Evolutionary conservation across 2,888 invertebrate species (phyloP).

Genomic region (Ethmia dodecea): DNA sequence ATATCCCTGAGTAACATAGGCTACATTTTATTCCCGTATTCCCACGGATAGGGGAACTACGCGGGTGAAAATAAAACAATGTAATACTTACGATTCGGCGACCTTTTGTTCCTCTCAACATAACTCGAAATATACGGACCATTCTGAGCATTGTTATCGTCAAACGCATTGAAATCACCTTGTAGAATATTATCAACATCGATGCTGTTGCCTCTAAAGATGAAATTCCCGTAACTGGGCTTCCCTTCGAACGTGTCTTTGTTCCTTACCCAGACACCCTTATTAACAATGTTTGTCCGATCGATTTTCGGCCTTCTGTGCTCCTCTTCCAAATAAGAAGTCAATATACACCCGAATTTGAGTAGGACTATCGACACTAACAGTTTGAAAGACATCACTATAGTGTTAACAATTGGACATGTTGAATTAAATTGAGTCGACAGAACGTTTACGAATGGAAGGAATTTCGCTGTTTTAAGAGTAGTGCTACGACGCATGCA

Average conservation of each 20-base stretch:
- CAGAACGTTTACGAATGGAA: slow-evolving; percentile 20
- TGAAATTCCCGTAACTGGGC: slow-evolving; percentile 27
- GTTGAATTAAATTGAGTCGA: too few relatives aligned
- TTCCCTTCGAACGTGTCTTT: slow-evolving; percentile 14
- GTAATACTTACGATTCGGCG: slow-evolving; percentile 38
- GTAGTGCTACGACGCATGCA: slow-evolving; percentile 22
- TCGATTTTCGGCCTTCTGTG: slow-evolving; percentile 41
- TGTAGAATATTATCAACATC: slow-evolving; percentile 44
- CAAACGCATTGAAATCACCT: slow-evolving; percentile 39
- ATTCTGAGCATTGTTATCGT: slow-evolving; percentile 28
- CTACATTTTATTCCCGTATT: too few relatives aligned
- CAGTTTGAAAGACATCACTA: slow-evolving; percentile 41
- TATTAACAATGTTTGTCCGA: slow-evolving; percentile 44
- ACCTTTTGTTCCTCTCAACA: slow-evolving; percentile 43
- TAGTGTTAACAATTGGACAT: slow-evolving; percentile 17
- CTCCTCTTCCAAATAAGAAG: slow-evolving; percentile 29
- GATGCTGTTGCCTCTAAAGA: slow-evolving; percentile 46
- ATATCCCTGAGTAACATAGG: too few relatives aligned
- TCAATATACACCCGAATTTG: slow-evolving; percentile 18
- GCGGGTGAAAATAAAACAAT: background rate
- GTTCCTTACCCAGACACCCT: slow-evolving; percentile 47
- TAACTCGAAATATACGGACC: slow-evolving; percentile 34
- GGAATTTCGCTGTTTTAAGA: slow-evolving; percentile 34
- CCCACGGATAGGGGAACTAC: too few relatives aligned
- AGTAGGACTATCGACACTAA: slow-evolving; percentile 29